These are phyloP conservation scores for Enteromius afrohamiltoni DNA, from an alignment of 2,797 vertebrate genomes.

Conservation along the genomic window DNA sequence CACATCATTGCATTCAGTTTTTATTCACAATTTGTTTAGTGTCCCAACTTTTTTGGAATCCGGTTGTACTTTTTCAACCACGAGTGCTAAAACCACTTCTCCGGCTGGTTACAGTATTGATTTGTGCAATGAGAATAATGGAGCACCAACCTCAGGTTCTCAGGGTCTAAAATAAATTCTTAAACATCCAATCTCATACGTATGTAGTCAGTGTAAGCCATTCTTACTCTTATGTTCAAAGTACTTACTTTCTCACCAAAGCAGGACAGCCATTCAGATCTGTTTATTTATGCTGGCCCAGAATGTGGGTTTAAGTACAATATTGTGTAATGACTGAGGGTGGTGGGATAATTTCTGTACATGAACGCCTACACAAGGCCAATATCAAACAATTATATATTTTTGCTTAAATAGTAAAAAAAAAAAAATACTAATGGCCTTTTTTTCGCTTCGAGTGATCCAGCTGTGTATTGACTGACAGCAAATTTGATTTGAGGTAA, in stretches of 20 bases:
- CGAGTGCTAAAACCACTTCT: slow-evolving; percentile 8
- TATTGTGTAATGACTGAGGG: neutral
- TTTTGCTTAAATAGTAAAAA: neutral
- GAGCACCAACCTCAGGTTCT: neutral
- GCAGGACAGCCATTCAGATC: neutral
- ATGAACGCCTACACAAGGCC: neutral
- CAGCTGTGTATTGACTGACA: neutral
- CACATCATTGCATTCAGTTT: too few species aligned
- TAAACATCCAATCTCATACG: neutral
- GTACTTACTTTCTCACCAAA: neutral
- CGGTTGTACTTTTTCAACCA: too few species aligned
- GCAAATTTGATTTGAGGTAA: neutral
- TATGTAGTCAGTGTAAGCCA: neutral
- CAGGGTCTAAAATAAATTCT: neutral
- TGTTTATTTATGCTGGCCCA: neutral
- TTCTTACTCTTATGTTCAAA: neutral
- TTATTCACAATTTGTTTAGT: too few species aligned
- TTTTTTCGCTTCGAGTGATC: neutral
- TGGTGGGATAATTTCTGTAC: neutral
- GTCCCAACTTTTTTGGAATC: too few species aligned
- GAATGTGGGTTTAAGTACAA: neutral
- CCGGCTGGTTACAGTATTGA: slow-evolving; percentile 14
- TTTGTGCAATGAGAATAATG: slow-evolving; percentile 2
- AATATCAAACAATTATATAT: neutral
- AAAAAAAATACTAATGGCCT: neutral